Conservation (phyloP, 2,113 vertebrate genomes). For the Chascanopsetta lugubris region DNA sequence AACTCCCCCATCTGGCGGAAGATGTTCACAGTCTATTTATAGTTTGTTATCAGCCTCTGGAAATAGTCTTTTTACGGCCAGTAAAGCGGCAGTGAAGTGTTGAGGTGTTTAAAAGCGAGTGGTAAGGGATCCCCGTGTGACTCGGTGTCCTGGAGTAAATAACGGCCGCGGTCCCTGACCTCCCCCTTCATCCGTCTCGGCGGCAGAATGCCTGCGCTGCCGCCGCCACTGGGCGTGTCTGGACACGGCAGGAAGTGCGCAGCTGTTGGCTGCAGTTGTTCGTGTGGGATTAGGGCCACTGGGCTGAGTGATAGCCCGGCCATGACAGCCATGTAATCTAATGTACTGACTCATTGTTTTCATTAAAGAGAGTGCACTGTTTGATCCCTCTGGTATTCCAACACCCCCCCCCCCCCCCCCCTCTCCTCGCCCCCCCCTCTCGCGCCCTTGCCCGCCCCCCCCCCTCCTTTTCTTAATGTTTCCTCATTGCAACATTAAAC, state of each 20-base stretch:
- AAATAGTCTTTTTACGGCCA: no score
- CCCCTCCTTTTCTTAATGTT: constrained; percentile 27
- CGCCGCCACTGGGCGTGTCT: constrained; percentile 36
- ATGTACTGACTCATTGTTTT: constrained; percentile 73
- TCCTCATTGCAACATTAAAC: constrained; percentile 13
- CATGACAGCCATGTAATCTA: constrained; percentile 64
- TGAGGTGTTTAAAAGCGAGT: constrained; percentile 9
- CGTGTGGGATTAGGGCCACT: constrained; percentile 67
- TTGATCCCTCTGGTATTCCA: constrained; percentile 50
- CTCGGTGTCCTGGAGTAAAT: constrained; percentile 36
- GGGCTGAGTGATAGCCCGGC: constrained; percentile 67
- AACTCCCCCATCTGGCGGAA: no score
- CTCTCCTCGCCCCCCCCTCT: no score
- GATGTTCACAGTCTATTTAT: no score
- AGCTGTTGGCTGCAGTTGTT: constrained; percentile 75
- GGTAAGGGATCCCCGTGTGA: constrained; percentile 6
- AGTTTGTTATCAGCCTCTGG: no score
- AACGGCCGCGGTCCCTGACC: constrained; percentile 37
- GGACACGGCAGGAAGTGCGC: constrained; percentile 64
- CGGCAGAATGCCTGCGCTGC: constrained; percentile 31
- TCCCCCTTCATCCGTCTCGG: constrained; percentile 35
- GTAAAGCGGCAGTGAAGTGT: not conserved
- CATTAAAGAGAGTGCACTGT: constrained; percentile 74
- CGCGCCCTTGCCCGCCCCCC: no score
- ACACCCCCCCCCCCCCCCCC: no score